phyloP scores from a whole-genome alignment of 2,113 vertebrate species.

The Gadus chalcogrammus region DNA sequence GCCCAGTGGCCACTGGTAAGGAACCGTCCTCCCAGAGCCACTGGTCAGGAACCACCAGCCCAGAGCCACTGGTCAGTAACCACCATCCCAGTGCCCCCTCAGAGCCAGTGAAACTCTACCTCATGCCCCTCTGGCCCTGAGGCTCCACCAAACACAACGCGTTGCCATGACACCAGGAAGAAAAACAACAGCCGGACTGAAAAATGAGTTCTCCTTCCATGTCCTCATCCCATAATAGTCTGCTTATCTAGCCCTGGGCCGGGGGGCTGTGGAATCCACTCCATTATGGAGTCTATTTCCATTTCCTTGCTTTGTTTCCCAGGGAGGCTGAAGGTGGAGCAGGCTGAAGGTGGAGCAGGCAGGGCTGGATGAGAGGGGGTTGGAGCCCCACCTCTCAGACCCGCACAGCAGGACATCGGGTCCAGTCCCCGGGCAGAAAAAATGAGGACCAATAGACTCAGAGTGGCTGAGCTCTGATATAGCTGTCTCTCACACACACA shows the following conservation, averaged over 20 bases:
- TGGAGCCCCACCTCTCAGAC: constrained; percentile 38
- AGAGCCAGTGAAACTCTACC: neutral
- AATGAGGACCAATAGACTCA: neutral
- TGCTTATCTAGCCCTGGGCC: constrained; percentile 19
- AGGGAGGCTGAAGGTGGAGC: constrained; percentile 21
- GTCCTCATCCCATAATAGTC: constrained; percentile 29
- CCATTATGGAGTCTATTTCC: constrained; percentile 24
- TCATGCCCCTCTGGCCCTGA: neutral
- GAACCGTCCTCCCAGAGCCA: too few species aligned
- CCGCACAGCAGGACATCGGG: constrained; percentile 41
- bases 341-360: constrained; percentile 11
- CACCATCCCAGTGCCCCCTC: too few species aligned
- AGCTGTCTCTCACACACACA: neutral
- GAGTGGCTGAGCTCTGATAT: neutral
- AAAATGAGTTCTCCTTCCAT: neutral
- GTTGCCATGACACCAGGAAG: neutral
- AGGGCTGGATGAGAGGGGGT: constrained; percentile 42
- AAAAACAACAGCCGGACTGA: neutral
- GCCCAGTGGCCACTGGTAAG: too few species aligned
- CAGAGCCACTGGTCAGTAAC: too few species aligned
- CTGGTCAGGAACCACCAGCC: too few species aligned
- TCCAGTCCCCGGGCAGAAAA: constrained; percentile 22
- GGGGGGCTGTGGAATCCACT: neutral
- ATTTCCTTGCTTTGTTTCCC: constrained; percentile 54
- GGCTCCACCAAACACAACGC: neutral